A percentile compares a stretch with the other conserved stretches of the same genome.
These are phyloP conservation scores for Neogobius melanostomus DNA, from an alignment of 2,113 vertebrate species.

Conservation along the genomic window DNA sequence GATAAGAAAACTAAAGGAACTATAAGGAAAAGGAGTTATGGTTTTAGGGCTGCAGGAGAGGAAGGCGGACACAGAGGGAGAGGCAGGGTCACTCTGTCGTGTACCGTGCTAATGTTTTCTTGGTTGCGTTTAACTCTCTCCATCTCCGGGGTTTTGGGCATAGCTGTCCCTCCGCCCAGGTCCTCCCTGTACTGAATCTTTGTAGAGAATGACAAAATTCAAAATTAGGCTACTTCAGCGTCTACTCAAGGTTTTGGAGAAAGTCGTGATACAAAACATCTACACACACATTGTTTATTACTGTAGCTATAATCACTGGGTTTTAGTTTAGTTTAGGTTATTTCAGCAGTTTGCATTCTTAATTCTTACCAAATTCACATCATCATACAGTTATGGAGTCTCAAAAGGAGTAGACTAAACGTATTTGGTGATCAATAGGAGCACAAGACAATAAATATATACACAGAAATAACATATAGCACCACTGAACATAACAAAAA, in stretches of 20 bases:
- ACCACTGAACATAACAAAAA: not conserved
- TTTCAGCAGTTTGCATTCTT: too few species aligned
- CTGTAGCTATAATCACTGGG: too few species aligned
- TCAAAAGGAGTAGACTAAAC: too few species aligned
- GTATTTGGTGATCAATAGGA: not conserved
- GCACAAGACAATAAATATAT: not conserved
- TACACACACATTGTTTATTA: too few species aligned
- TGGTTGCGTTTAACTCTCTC: constrained; percentile 93
- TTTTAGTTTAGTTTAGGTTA: too few species aligned
- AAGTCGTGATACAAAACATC: too few species aligned
- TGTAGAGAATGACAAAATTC: constrained; percentile 17
- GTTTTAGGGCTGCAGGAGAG: too few species aligned
- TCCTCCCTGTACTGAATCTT: constrained; percentile 98
- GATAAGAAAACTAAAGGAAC: constrained; percentile 16
- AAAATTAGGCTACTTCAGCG: constrained; percentile 13
- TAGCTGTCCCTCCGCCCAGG: constrained; percentile 88
- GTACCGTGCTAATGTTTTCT: constrained; percentile 94
- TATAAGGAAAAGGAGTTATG: constrained; percentile 17
- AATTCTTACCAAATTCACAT: too few species aligned
- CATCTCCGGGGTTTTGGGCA: constrained; percentile 96
- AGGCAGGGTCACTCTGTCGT: constrained; percentile 62
- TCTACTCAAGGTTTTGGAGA: not conserved
- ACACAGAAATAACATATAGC: not conserved
- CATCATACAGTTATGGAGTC: too few species aligned
- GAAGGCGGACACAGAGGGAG: not conserved